These are phyloP conservation scores for Drosophila kohkoa DNA, from an alignment of 1,140 invertebrate genomes.

Conservation along the genomic window DNA sequence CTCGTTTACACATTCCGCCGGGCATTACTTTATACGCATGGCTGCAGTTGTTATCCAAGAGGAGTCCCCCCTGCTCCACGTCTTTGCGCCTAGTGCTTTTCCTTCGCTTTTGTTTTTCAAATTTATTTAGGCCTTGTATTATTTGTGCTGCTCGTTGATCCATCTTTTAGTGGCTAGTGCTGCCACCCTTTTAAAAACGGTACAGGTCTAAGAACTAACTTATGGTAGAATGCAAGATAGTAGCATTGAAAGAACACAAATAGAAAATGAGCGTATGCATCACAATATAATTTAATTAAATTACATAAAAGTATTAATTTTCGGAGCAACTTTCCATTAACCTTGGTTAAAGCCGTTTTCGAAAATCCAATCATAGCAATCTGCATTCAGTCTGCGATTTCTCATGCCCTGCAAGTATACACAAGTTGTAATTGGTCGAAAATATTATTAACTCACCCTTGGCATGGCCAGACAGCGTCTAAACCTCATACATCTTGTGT, in stretches of 20 bases:
- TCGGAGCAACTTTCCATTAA: not conserved
- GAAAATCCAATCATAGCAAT: constrained; percentile 60
- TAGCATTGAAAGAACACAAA: not conserved
- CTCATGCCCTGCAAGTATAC: constrained; percentile 37
- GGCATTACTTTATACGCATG: constrained; percentile 65
- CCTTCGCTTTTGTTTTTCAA: not conserved
- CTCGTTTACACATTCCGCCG: constrained; percentile 41
- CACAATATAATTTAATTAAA: not conserved
- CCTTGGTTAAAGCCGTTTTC: constrained; percentile 36
- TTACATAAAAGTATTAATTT: not conserved
- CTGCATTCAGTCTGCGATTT: constrained; percentile 18
- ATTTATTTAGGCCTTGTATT: not conserved
- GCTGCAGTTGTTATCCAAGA: constrained; percentile 48
- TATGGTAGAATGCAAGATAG: too few species aligned
- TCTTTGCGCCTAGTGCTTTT: not conserved
- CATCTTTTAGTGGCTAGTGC: too few species aligned
- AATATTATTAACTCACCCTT: constrained; percentile 27
- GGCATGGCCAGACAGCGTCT: constrained; percentile 54
- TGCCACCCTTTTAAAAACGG: too few species aligned
- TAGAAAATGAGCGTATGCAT: not conserved
- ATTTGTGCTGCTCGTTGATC: too few species aligned
- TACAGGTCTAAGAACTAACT: too few species aligned
- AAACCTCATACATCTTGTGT: constrained; percentile 46
- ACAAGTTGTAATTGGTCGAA: not conserved
- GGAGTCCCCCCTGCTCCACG: not conserved